Conservation (phyloP, 2,113 vertebrate species). For the Atractosteus spatula region DNA sequence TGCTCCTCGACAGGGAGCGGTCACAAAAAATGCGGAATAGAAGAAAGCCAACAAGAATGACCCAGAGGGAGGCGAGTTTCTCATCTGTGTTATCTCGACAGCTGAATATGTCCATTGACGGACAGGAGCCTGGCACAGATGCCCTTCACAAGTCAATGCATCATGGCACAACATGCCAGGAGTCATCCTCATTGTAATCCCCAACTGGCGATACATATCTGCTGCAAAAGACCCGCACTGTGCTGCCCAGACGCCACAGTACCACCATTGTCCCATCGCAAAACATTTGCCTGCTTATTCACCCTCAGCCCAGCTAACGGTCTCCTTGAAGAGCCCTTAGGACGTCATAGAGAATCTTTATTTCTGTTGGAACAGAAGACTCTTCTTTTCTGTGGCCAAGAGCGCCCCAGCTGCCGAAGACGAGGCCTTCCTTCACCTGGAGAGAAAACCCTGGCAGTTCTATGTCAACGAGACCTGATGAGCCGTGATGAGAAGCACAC, state of each 20-base stretch:
- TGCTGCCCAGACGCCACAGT: neutral
- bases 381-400: too few species aligned
- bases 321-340: neutral
- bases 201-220: neutral
- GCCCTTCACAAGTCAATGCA: neutral
- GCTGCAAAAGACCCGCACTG: neutral
- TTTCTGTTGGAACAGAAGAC: too few species aligned
- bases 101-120: constrained; percentile 25
- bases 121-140: constrained; percentile 24
- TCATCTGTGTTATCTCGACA: neutral
- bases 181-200: neutral
- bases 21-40: too few species aligned
- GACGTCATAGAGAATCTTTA: neutral
- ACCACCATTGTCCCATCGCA: neutral
- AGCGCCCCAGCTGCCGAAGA: too few species aligned
- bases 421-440: too few species aligned
- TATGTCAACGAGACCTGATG: too few species aligned
- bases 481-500: too few species aligned
- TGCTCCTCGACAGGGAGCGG: too few species aligned
- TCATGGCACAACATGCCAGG: neutral
- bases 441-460: too few species aligned
- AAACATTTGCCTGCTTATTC: neutral
- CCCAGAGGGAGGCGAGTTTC: neutral
- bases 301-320: neutral
- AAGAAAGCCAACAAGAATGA: neutral